Base-by-base conservation (phyloP, 2,888 invertebrate genomes). In the Syrphus vitripennis region DNA sequence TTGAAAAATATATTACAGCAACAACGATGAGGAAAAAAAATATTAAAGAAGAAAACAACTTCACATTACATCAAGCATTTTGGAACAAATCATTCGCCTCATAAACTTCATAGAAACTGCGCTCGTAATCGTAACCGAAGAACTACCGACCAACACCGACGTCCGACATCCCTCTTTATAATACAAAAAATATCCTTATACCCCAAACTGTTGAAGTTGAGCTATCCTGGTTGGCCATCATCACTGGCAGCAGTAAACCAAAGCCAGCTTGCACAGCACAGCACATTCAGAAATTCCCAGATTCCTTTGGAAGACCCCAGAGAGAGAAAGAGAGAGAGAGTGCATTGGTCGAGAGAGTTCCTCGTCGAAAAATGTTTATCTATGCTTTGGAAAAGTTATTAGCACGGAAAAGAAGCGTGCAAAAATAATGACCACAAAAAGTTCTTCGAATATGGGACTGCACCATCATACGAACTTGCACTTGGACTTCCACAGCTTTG, bases 31-130 rank as follows among this genome's bases (percentile, higher is more conserved):
- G 19, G 34, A 53, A 7, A 31, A 24, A 37, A 19, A 67, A 21
- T 45, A 75, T 50, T 0, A 55, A 29, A 19, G 21, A 42, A 48
- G 16, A 31, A n/a, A 53, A 65, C 77, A 72, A 78, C 78, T 78
- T 55, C 74, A 70, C 69, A 80, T 71, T 80, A 80, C 77, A 81
- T 80, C 86, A 86, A 82, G 59, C 63, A 82, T 83, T 83, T 82
- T 78, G 48, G 55, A 75, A 83, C 87, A 87, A 83, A 87, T 87
- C 87, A 87, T 83, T 76, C 71, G 87, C 83, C 83, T 83, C 87
- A 87, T 87, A 87, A 87, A 87, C 75, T 74, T 78, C 50, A 79
- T 61, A 65, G 78, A 79, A 87, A 79, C 59, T 76, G 37, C 83
- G 75, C 74, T 87, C 83, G 78, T 87, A 87, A 79, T 87, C 78